Evolutionary conservation across 2,888 invertebrate species (phyloP).

Genomic region (Cryptocephalus moraei): DNA sequence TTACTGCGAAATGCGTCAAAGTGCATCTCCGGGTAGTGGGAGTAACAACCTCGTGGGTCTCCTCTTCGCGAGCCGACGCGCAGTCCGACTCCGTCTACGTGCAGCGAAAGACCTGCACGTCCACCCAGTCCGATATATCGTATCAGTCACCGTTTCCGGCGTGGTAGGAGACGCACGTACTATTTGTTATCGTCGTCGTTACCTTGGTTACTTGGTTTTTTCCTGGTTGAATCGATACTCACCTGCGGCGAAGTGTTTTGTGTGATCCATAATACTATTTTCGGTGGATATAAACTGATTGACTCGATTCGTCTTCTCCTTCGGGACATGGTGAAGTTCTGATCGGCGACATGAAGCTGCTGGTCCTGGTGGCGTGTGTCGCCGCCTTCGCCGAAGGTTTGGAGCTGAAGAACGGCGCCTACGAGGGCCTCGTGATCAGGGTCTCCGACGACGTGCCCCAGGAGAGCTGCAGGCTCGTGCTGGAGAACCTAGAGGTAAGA

Average conservation of each 20-base stretch:
- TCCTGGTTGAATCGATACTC: constrained; percentile 5
- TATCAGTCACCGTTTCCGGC: too few relatives aligned
- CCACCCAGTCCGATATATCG: too few relatives aligned
- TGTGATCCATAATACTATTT: constrained; percentile 7
- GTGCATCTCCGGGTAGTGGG: constrained; percentile 21
- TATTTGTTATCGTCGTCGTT: constrained; percentile 14
- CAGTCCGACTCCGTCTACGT: too few relatives aligned
- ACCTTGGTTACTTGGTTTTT: constrained; percentile 10
- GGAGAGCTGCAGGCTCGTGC: constrained; percentile 36
- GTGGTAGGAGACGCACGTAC: too few relatives aligned
- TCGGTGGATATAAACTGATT: background rate
- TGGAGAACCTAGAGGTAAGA: constrained; percentile 41
- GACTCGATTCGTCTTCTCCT: too few relatives aligned
- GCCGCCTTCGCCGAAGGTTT: constrained; percentile 14
- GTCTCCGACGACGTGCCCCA: constrained; percentile 38
- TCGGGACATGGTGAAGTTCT: too few relatives aligned
- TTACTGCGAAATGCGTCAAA: constrained; percentile 19
- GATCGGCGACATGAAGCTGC: constrained; percentile 4
- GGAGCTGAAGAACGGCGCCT: constrained; percentile 37
- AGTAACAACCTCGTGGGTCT: constrained; percentile 9
- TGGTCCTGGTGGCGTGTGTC: constrained; percentile 6
- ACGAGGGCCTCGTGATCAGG: constrained; percentile 39
- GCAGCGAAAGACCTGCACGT: too few relatives aligned
- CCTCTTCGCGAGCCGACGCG: too few relatives aligned
- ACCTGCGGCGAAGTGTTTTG: constrained; percentile 4